A percentile compares a stretch with the other conserved stretches of the same genome.
phyloP scores from a whole-genome alignment of 23 tunicate genomes.

The Diplosoma virens region DNA sequence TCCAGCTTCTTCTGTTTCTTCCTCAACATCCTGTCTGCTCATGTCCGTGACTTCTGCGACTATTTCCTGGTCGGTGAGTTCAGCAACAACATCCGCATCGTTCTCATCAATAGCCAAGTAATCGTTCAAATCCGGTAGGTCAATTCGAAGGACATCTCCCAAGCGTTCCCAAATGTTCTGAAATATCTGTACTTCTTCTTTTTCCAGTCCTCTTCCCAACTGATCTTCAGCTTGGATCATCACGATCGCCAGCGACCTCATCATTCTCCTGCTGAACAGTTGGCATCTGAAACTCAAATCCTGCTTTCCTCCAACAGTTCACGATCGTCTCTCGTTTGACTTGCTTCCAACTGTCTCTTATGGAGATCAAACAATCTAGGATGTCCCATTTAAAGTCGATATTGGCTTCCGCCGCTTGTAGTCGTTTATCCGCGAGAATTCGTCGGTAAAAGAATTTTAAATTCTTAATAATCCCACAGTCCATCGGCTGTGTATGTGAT shows the following conservation, averaged over 20 bases:
- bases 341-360: no score
- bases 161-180: background rate
- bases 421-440: background rate
- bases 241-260: conserved; percentile 1
- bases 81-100: background rate
- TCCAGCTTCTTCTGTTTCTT: background rate
- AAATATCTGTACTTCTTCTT: background rate
- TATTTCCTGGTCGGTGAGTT: no score
- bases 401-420: background rate
- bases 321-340: no score
- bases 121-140: background rate
- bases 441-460: no score
- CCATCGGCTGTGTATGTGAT: background rate
- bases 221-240: background rate
- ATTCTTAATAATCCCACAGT: background rate
- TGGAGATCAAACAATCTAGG: no score
- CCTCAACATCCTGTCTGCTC: background rate
- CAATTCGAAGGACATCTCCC: background rate
- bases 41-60: background rate
- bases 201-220: background rate
- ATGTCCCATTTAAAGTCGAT: background rate
- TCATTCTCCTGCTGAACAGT: background rate
- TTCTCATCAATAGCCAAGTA: background rate
- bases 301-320: background rate
- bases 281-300: background rate